Percentiles rank a stretch among this genome's conserved stretches.
Evolutionary conservation across 2,113 vertebrate genomes (phyloP).

Genomic region (Regulus satrapa): DNA sequence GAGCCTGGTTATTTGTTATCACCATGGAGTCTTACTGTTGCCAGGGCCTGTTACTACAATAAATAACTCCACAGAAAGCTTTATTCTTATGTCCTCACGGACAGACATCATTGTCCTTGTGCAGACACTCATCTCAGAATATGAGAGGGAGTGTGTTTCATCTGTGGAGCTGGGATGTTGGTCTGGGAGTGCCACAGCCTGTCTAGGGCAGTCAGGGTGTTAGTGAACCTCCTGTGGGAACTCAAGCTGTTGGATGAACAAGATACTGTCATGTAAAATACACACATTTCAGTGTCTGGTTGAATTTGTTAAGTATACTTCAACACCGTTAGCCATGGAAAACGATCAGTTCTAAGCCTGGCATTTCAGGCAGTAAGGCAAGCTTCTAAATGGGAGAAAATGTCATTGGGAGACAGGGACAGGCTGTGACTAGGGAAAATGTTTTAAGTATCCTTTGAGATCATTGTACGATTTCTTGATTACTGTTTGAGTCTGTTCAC

Average conservation of each 20-base stretch:
- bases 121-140: background rate
- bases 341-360: background rate
- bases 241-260: background rate
- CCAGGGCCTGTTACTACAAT: constrained; percentile 71
- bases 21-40: constrained; percentile 22
- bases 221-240: background rate
- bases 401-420: background rate
- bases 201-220: background rate
- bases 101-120: background rate
- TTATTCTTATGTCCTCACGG: background rate
- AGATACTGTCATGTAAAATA: background rate
- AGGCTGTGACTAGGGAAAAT: background rate
- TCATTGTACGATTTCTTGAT: background rate
- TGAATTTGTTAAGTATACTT: background rate
- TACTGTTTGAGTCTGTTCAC: background rate
- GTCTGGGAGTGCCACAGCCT: background rate
- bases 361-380: background rate
- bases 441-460: background rate
- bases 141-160: background rate
- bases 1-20: background rate
- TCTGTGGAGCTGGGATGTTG: background rate
- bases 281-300: background rate
- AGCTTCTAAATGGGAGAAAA: background rate
- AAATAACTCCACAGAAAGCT: constrained; percentile 35
- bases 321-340: background rate